Conservation (phyloP, 2,797 vertebrate genomes). For the Calcarius lapponicus region DNA sequence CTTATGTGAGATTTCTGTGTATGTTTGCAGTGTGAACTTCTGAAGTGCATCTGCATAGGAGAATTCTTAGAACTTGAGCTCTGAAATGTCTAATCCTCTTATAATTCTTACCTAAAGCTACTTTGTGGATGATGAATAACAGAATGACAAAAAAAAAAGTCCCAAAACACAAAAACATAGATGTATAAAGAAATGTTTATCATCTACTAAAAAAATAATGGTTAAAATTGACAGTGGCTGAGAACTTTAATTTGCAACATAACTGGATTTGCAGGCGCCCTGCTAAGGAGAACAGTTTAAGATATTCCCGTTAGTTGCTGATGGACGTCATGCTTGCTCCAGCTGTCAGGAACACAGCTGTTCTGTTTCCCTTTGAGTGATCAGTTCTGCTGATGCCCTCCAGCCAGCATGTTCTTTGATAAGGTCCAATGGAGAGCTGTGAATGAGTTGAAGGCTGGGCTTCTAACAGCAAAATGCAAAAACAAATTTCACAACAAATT, state of each 20-base stretch:
- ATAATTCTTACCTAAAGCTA: slow-evolving; percentile 27
- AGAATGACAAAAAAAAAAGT: neutral
- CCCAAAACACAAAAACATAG: neutral
- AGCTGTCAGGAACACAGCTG: slow-evolving; percentile 93
- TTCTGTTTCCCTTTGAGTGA: slow-evolving; percentile 88
- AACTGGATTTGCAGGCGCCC: slow-evolving; percentile 72
- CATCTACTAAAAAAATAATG: slow-evolving; percentile 19
- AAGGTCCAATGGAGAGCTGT: slow-evolving; percentile 80
- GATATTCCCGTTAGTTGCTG: slow-evolving; percentile 79
- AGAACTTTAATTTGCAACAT: slow-evolving; percentile 44
- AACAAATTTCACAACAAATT: slow-evolving; percentile 80
- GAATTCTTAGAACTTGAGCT: neutral
- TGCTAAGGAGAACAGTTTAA: slow-evolving; percentile 75
- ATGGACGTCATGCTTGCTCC: slow-evolving; percentile 83
- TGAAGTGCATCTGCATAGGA: neutral
- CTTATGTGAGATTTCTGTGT: neutral
- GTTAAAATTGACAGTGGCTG: neutral
- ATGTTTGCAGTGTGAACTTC: neutral
- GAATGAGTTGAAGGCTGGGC: slow-evolving; percentile 65
- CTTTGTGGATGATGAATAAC: slow-evolving; percentile 2
- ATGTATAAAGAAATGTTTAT: neutral
- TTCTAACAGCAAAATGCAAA: slow-evolving; percentile 74
- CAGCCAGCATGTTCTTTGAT: slow-evolving; percentile 79
- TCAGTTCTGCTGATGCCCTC: slow-evolving; percentile 79
- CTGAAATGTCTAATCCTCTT: slow-evolving; percentile 8